Evolutionary conservation across 2,888 invertebrate genomes (phyloP), one percentile per base, ranked within the genome.

Genomic region (Euclidia mi): DNA sequence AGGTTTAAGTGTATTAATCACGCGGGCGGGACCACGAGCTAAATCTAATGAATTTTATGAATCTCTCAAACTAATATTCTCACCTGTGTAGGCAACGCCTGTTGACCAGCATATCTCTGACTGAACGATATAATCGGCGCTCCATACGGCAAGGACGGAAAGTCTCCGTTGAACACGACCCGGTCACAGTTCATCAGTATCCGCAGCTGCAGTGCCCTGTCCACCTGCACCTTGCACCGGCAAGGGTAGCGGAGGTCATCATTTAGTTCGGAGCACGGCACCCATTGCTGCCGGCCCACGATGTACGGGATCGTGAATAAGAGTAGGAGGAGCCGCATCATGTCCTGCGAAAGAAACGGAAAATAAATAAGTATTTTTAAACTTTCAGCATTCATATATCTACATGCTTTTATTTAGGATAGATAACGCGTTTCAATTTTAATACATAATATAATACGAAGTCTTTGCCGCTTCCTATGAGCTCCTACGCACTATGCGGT

Each of bases 171-270:
- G 79, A 98, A 98, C 20, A 98, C 97, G 17, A 98, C 96, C 6
- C 96, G 91, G 91, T 98, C 98, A 85, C 98, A 98, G 87, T 98
- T 96, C 95, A 98, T 96, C 71, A 96, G 93, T 67, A 98, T 96
- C 50, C 92, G 81, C 3, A 94, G 76, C 69, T 93, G 92, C 9
- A 93, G 76, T 0, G 91, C 85, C 14, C 91, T 77, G 79, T 95
- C 96, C 58, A 95, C 95, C 53, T 90, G 88, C 40, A 94, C 92
- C 15, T 89, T 84, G 48, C 94, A 94, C 32, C 95, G 94, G 91
- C 98, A 98, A 0, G 98, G 97, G 78, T 97, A 95, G 42, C 97
- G 95, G 29, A 98, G 94, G 65, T 97, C 96, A 64, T 96, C 96
- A 80, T 97, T 97, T 49, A 98, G 89, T 85, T 97, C 97, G 14